These are phyloP conservation scores for Dromas ardeola DNA, from an alignment of 2,113 vertebrate genomes.

Conservation along the genomic window DNA sequence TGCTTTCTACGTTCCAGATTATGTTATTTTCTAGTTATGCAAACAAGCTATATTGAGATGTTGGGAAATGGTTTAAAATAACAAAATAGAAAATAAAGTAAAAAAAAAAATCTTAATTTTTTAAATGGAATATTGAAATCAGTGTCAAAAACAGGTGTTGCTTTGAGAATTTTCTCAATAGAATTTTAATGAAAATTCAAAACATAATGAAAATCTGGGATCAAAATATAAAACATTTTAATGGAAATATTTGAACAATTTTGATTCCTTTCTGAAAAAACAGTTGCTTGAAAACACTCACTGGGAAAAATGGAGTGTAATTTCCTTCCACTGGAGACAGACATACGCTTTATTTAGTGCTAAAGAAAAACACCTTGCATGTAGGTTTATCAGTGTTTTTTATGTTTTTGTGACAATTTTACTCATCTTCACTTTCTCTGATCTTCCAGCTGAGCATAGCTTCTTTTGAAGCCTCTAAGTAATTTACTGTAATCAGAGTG, in stretches of 20 bases:
- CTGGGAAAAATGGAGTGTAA: neutral
- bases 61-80: neutral
- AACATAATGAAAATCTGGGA: neutral
- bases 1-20: neutral
- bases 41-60: neutral
- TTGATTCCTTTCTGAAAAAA: neutral
- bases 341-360: neutral
- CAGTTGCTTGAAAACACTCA: neutral
- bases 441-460: neutral
- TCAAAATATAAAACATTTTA: neutral
- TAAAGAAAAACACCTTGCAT: neutral
- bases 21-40: neutral
- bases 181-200: neutral
- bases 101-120: neutral
- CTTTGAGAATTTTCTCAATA: neutral
- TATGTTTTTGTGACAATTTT: neutral
- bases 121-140: neutral
- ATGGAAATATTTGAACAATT: neutral
- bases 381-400: neutral
- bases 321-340: neutral
- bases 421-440: neutral
- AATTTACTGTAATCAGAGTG: neutral
- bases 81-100: neutral
- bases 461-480: neutral
- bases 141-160: rapidly evolving